Evolutionary conservation across 2,113 vertebrate species (phyloP), one percentile per base, ranked within the genome.

Genomic region (Cariama cristata): DNA sequence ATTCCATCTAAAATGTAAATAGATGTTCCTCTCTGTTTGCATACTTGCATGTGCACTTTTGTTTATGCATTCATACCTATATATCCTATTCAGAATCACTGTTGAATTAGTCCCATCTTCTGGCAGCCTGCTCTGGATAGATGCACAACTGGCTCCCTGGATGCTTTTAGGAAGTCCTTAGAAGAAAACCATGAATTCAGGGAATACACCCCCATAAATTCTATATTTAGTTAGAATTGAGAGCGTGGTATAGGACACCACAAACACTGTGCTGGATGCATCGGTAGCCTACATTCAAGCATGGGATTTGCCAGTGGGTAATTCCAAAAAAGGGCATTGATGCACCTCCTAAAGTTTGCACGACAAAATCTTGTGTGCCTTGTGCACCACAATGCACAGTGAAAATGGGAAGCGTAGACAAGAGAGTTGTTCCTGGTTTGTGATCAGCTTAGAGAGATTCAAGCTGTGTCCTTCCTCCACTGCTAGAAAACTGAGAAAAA

Each of bases 341-440:
- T 69, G 19, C 10, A 38, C 10, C 23, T 6, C n/a, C 30, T 9
- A 12, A 40, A 38, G 16, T 27, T 35, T 45, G 15, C 27, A 7
- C 28, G 50, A 0, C 21, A 6, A 2, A 63, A n/a, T 11, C 32
- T 88, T 2, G 1, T 9, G 17, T 64, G 9, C 33, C 59, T 93
- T 6, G 4, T 47, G 38, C 1, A 1, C 20, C 35, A 3, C 1
- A 0, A 23, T 23, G 7, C 12, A 8, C n/a, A n/a, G 20, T 12
- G 23, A 22, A 44, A 67, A 58, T 24, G 24, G 27, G 35, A 90
- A 50, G 17, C 14, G 10, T 17, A 56, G 40, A 12, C 21, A 26
- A 22, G 17, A 55, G 47, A 74, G n/a, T 6, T 47, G 18, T 14
- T 66, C 55, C 22, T 71, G 52, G 26, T 8, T 15, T 52, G 35